These are phyloP conservation scores for Agrotis exclamationis DNA, from an alignment of 2,888 invertebrate genomes.

Conservation along the genomic window DNA sequence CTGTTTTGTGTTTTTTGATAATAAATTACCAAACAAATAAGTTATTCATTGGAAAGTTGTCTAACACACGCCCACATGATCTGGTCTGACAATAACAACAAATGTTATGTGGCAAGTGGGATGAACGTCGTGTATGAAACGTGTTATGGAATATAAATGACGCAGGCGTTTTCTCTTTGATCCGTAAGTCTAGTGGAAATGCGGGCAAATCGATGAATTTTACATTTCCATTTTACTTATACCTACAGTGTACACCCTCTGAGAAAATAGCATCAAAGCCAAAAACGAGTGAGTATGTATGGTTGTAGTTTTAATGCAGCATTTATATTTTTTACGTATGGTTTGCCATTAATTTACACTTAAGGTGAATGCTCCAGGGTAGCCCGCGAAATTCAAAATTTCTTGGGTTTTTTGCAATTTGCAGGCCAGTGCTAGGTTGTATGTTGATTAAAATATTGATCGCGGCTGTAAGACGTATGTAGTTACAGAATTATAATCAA, in stretches of 20 bases:
- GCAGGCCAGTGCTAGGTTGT: too few relatives aligned
- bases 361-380: too few relatives aligned
- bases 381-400: too few relatives aligned
- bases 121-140: constrained; percentile 10
- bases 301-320: neutral
- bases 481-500: too few relatives aligned
- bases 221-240: neutral
- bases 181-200: constrained; percentile 28
- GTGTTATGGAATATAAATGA: constrained; percentile 40
- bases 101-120: neutral
- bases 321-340: neutral
- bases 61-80: neutral
- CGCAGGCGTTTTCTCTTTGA: constrained; percentile 34
- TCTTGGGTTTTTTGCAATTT: too few relatives aligned
- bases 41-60: neutral
- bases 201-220: constrained; percentile 19
- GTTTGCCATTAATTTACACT: neutral
- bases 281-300: neutral
- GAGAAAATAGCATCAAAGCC: neutral
- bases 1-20: too few relatives aligned
- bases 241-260: too few relatives aligned
- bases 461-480: too few relatives aligned
- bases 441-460: too few relatives aligned
- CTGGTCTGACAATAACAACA: neutral
- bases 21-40: too few relatives aligned